Evolutionary conservation across 2,113 vertebrate genomes (phyloP).

Genomic region (Campylorhamphus procurvoides): DNA sequence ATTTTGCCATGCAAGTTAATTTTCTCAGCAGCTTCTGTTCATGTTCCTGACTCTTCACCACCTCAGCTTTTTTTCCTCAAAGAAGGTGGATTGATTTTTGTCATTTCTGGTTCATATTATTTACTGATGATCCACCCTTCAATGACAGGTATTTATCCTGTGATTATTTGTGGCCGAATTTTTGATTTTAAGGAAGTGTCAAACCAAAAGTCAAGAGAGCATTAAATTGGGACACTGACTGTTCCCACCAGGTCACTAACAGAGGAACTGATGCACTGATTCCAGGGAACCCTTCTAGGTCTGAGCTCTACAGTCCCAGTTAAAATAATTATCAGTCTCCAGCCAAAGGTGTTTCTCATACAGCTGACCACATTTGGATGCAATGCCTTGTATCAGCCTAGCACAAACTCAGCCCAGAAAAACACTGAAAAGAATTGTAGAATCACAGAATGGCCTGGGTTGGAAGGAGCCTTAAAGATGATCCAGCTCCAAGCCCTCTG

Average conservation of each 20-base stretch:
- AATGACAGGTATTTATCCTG: accelerated
- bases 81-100: not conserved
- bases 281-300: not conserved
- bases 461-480: not conserved
- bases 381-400: accelerated
- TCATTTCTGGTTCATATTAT: not conserved
- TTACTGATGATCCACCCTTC: not conserved
- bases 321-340: not conserved
- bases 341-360: not conserved
- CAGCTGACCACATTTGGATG: accelerated
- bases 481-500: not conserved
- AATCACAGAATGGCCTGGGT: not conserved
- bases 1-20: not conserved
- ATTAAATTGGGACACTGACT: not conserved
- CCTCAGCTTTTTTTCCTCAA: not conserved
- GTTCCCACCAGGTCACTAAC: not conserved
- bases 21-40: not conserved
- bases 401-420: not conserved
- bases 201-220: not conserved
- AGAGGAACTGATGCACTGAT: not conserved
- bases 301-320: not conserved
- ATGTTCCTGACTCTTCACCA: not conserved
- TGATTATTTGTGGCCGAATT: accelerated
- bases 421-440: not conserved
- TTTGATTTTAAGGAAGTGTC: not conserved